Evolutionary conservation across 2,888 invertebrate species (phyloP).

Genomic region (Harmothoe impar): DNA sequence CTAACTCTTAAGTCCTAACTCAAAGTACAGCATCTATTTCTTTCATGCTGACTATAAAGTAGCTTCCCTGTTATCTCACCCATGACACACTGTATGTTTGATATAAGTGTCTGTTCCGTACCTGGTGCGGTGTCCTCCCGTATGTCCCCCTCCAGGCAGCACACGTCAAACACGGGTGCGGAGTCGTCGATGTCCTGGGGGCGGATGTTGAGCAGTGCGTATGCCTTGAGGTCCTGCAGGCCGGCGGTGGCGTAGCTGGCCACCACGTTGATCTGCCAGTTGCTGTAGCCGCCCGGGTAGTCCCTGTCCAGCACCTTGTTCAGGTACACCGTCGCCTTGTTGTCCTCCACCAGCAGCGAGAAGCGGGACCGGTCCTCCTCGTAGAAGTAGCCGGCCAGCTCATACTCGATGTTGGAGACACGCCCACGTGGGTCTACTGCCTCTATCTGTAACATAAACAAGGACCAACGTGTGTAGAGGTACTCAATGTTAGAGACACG

Average conservation of each 20-base stretch:
- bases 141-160: slow-evolving; percentile 68
- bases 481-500: background rate
- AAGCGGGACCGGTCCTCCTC: slow-evolving; percentile 61
- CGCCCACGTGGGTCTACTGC: background rate
- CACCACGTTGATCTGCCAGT: slow-evolving; percentile 70
- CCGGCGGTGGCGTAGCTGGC: slow-evolving; percentile 63
- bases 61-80: background rate
- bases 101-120: background rate
- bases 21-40: background rate
- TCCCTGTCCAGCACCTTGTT: slow-evolving; percentile 69
- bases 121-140: slow-evolving; percentile 63
- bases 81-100: background rate
- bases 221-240: slow-evolving; percentile 60
- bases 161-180: slow-evolving; percentile 68
- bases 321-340: slow-evolving; percentile 64
- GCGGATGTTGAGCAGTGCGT: slow-evolving; percentile 68
- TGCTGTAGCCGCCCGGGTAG: slow-evolving; percentile 69
- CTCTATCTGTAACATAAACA: no score
- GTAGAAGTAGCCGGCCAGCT: slow-evolving; percentile 39
- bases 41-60: background rate
- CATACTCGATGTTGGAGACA: background rate
- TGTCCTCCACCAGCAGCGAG: slow-evolving; percentile 50
- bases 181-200: slow-evolving; percentile 71
- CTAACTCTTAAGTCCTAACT: background rate
- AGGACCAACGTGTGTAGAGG: no score